Evolutionary conservation across 1,140 invertebrate species (phyloP), one percentile per base, ranked within the genome.

Genomic region (Dreissena polymorpha): DNA sequence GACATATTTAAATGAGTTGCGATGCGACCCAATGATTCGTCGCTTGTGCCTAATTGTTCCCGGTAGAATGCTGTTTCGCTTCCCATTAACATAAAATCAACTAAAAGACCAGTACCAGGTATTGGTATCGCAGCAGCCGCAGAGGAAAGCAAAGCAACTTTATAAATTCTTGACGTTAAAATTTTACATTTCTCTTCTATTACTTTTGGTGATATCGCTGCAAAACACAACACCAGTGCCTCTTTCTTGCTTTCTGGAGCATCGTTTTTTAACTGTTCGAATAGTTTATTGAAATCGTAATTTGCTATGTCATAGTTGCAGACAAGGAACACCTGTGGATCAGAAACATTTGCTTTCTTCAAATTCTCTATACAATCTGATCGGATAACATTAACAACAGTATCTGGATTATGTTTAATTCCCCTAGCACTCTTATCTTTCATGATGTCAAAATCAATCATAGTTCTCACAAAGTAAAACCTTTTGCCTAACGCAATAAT

Each of bases 391-490:
- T 18, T 14, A 39, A 70, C 5, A 14, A 70, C 68, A 12, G 10
- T 39, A 1, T 14, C 10, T 21, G 10, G 13, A 21, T 70, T 39
- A 21, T 70, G 68, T 39, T 39, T 39, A 14, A 10, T 14, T 39
- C 29, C 21, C 13, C 39, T 25, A 10, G 16, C 13, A 21, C 10
- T 1, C 21, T 70, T 70, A 21, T 21, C n/a, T 70, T 29, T 21
- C 49, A 6, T 10, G n/a, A 27, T 60, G 29, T 70, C 68, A 0
- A 10, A 10, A 49, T 49, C 10, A 16, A 39, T n/a, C n/a, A 39
- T 10, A 14, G 68, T 70, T 70, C 68, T 27, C 14, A 70, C 68
- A 70, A 70, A 70, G 68, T 16, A 70, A 39, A 29, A 70, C 16
- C 21, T 49, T 39, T 49, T 70, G 16, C 21, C 14, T 39, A 14